phyloP scores from a whole-genome alignment of 2,888 invertebrate species.

The Amaurobius ferox region DNA sequence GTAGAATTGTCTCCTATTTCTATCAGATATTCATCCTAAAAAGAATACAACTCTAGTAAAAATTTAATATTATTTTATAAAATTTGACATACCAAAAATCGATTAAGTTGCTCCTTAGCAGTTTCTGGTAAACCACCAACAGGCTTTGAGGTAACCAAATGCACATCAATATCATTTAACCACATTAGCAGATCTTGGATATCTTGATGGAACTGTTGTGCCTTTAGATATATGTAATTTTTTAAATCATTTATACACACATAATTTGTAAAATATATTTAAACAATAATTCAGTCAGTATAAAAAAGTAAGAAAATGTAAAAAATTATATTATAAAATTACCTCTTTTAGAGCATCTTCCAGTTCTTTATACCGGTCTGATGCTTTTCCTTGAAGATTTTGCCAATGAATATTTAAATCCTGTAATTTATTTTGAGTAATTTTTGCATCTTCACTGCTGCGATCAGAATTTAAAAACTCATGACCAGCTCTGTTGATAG shows the following conservation, averaged over 20 bases:
- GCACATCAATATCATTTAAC: constrained; percentile 95
- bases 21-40: too few species aligned
- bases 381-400: constrained; percentile 88
- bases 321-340: background rate
- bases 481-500: constrained; percentile 94
- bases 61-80: too few species aligned
- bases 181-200: constrained; percentile 95
- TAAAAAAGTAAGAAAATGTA: background rate
- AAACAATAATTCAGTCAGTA: background rate
- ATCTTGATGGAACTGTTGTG: constrained; percentile 93
- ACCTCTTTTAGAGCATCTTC: constrained; percentile 86
- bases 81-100: constrained; percentile 85
- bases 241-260: background rate
- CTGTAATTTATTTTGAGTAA: constrained; percentile 91
- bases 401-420: constrained; percentile 94
- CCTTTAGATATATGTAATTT: constrained; percentile 79
- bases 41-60: too few species aligned
- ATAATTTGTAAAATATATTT: too few species aligned
- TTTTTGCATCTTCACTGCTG: constrained; percentile 86
- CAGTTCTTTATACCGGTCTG: constrained; percentile 89
- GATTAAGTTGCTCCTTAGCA: constrained; percentile 95
- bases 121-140: constrained; percentile 99
- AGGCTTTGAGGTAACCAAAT: constrained; percentile 94
- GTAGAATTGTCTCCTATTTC: too few species aligned
- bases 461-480: constrained; percentile 93